These are phyloP conservation scores for Zygogramma bicolorata DNA, from an alignment of 2,888 invertebrate genomes.

Conservation along the genomic window DNA sequence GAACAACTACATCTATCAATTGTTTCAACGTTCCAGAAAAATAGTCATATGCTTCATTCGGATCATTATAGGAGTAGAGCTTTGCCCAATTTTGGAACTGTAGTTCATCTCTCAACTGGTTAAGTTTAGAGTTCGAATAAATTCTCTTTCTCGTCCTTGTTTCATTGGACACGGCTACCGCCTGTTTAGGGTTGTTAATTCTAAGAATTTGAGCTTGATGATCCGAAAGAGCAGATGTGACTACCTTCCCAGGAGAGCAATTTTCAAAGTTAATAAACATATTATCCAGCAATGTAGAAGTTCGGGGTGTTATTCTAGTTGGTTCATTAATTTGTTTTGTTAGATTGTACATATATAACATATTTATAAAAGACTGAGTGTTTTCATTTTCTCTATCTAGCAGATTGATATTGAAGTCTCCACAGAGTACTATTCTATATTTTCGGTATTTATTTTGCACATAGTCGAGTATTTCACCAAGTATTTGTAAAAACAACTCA, in stretches of 20 bases:
- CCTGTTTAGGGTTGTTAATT: not conserved
- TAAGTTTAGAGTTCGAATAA: not conserved
- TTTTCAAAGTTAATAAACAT: conserved; percentile 13
- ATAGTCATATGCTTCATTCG: not conserved
- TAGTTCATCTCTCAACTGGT: not conserved
- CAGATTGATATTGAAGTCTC: not conserved
- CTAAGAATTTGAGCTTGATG: not conserved
- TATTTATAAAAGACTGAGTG: not conserved
- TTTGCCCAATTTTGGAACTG: not conserved
- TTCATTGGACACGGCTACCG: not conserved
- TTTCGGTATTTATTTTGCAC: conserved; percentile 10
- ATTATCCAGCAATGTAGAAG: conserved; percentile 3
- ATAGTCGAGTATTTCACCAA: conserved; percentile 7
- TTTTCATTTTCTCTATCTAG: not conserved
- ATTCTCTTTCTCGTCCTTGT: not conserved
- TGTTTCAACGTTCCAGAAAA: not conserved
- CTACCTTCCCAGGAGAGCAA: not conserved
- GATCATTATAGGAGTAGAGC: not conserved
- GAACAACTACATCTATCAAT: not conserved
- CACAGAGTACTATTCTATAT: conserved; percentile 6
- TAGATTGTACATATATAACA: conserved; percentile 1
- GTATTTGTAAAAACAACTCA: conserved; percentile 2
- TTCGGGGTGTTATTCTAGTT: not conserved
- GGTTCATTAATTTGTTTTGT: conserved; percentile 9
- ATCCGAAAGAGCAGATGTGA: not conserved